Conservation (phyloP, 2,113 vertebrate genomes). For the Clarias batrachus region DNA sequence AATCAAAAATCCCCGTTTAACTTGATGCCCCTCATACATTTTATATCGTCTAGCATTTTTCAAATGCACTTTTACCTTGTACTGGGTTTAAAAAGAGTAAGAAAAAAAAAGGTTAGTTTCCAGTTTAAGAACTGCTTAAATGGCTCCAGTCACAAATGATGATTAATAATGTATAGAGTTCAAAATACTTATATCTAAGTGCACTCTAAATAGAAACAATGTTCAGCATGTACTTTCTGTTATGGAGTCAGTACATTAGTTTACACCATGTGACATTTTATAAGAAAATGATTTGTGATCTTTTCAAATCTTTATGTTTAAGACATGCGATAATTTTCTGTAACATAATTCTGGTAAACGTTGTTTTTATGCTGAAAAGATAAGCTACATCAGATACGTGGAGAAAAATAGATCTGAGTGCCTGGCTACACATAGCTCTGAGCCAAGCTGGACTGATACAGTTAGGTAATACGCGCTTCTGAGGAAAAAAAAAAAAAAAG, state of each 20-base stretch:
- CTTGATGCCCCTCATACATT: background rate
- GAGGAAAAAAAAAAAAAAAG: slow-evolving; percentile 19
- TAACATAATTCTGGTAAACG: background rate
- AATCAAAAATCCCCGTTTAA: too few species aligned
- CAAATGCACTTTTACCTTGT: background rate
- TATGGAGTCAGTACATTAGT: background rate
- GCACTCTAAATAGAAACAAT: background rate
- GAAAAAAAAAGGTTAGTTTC: background rate
- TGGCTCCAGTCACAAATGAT: background rate
- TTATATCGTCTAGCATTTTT: background rate
- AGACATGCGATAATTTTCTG: background rate
- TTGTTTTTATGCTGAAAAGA: background rate
- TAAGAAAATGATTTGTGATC: too few species aligned
- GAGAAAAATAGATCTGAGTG: background rate
- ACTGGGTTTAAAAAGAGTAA: background rate
- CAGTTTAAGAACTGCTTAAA: background rate
- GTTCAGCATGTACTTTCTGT: background rate
- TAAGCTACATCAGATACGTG: slow-evolving; percentile 17
- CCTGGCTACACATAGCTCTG: background rate
- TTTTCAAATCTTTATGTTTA: background rate
- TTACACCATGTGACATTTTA: background rate
- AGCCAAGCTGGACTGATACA: background rate
- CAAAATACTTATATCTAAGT: background rate
- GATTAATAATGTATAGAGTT: slow-evolving; percentile 4
- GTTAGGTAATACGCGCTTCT: slow-evolving; percentile 7